Base-by-base conservation (phyloP, 2,113 vertebrate genomes). In the Craseonycteris thonglongyai region DNA sequence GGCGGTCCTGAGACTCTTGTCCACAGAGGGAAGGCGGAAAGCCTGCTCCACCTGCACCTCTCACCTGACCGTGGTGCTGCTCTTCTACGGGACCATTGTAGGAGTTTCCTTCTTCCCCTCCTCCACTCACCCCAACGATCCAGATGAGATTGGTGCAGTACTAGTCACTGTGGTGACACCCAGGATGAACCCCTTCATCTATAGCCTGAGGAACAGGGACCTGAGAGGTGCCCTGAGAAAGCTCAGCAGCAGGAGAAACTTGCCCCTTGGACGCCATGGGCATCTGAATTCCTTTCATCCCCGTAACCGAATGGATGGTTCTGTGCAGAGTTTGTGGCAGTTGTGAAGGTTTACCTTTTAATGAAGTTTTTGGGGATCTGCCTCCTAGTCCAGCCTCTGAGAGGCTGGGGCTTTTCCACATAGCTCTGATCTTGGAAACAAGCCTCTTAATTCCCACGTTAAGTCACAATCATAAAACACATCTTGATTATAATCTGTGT, bases 1-100 rank as follows among this genome's bases (percentile, higher is more conserved):
- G 22, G 81, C 90, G 61, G 80, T 97, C 21, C 47, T 94, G 58
- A 95, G 68, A 88, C 93, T 96, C n/a, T 79, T 88, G 8, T 92
- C 93, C 59, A 14, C 19, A 2, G 63, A 74, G 42, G 96, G 96
- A 24, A 96, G 90, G 30, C 66, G 78, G 83, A 97, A 97, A 85
- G 95, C 90, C n/a, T 96, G 97, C 84, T 97, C 96, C 16, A 97
- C 94, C 66, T 95, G 97, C 22, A 65, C 93, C 15, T 97, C 96
- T 54, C 97, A 97, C 79, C 87, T 97, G 35, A 94, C 94, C 1
- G 90, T 90, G 24, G 96, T 97, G 9, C 40, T 93, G 30, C 91
- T 97, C 49, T 97, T 96, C 89, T 97, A 94, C 0, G 95, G 97
- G n/a, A 96, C 97, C 21, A 86, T 82, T 19, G 2, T 91, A 7